Conservation (phyloP, 2,113 vertebrate species). For the Pelodiscus sinensis region DNA sequence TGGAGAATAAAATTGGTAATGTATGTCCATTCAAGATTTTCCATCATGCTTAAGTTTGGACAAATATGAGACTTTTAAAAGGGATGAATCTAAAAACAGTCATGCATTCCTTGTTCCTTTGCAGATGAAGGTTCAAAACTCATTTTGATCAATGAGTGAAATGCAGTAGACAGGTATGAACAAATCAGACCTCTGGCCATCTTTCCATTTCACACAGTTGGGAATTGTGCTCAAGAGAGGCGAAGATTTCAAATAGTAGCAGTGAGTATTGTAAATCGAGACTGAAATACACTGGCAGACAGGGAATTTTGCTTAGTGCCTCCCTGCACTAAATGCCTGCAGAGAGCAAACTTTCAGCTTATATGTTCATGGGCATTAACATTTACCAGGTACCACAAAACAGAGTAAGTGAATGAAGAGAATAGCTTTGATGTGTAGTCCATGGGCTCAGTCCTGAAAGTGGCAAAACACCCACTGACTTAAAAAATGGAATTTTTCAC, state of each 20-base stretch:
- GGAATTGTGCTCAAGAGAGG: neutral
- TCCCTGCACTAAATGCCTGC: neutral
- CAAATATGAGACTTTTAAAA: neutral
- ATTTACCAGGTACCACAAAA: neutral
- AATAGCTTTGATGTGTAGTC: neutral
- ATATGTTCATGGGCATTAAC: neutral
- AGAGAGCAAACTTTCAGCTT: neutral
- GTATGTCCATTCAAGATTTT: fast-evolving
- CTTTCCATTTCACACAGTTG: neutral
- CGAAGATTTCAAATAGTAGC: neutral
- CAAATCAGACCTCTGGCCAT: neutral
- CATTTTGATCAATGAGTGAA: neutral
- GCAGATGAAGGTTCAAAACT: neutral
- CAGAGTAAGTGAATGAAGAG: neutral
- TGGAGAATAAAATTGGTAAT: neutral
- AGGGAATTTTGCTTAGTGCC: neutral
- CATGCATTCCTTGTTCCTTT: neutral
- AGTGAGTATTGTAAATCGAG: neutral
- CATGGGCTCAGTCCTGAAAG: conserved; percentile 10
- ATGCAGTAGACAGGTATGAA: conserved; percentile 3
- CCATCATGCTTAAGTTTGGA: neutral
- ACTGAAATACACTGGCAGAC: neutral
- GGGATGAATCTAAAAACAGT: neutral
- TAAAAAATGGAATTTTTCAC: neutral
- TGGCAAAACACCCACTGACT: neutral